Evolutionary conservation across 2,888 invertebrate genomes (phyloP), one percentile per base, ranked within the genome.

Genomic region (Odontocerum albicorne): DNA sequence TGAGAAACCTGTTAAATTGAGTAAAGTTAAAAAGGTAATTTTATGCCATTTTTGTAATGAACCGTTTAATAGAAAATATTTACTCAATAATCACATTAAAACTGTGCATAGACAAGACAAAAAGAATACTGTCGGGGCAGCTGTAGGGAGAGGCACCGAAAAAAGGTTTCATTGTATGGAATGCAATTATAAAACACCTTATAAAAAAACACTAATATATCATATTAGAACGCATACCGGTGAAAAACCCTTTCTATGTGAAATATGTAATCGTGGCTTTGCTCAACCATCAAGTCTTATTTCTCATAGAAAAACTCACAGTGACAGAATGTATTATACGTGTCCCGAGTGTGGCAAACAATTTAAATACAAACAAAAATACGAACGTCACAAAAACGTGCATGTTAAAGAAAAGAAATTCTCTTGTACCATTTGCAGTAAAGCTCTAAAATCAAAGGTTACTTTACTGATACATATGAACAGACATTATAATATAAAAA

Each of bases 201-300:
- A 76, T 60, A 74, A 75, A 43, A 75, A 77, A 60, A 76, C 75
- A 19, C 64, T 77, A 39, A 71, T 72, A 1, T 75, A 77, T 60
- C 77, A 78, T 57, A 72, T 73, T 68, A 66, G 76, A 56, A 68
- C 69, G 35, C 77, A 77, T 62, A 73, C 72, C 63, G 77, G 77
- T 15, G 73, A 75, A 40, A 66, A 71, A 39, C 77, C 77, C 21
- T 75, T 72, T 57, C 64, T 61, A 27, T 78, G 77, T 67, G 68
- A 74, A 43, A 12, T 39, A 1, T 78, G 77, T 69, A 73, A 74
- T 0, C 75, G 74, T 62, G 67, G 64, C 31, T 77, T 78, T 59
- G 73, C 76, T 3, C 77, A 78, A 61, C 68, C 72, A 1, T 70
- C 76, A 1, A 73, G 73, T 54, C 67, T 78, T 4, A 64, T 70